Percentiles rank a stretch among this genome's conserved stretches.
Evolutionary conservation across 2,888 invertebrate genomes (phyloP).

Genomic region (Frankliniella fusca): DNA sequence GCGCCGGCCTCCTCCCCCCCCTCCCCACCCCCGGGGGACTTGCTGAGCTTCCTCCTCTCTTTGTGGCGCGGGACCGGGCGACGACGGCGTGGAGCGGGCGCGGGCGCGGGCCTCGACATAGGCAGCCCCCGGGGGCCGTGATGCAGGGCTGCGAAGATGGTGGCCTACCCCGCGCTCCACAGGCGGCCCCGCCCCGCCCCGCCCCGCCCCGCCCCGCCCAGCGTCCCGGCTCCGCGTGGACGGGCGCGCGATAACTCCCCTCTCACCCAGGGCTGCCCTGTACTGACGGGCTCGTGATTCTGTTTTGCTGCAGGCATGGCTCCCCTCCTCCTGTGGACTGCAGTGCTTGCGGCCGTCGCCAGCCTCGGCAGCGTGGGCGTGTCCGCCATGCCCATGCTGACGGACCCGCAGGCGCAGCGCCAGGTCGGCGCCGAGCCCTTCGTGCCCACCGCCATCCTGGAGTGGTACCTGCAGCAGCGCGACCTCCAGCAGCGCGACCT

Average conservation of each 20-base stretch:
- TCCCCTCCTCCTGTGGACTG: conserved; percentile 53
- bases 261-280: not conserved
- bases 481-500: conserved; percentile 31
- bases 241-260: no score
- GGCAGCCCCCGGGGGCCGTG: conserved; percentile 50
- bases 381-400: conserved; percentile 49
- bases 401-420: no score
- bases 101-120: conserved; percentile 45
- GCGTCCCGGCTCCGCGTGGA: no score
- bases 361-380: conserved; percentile 53
- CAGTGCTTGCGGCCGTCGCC: conserved; percentile 51
- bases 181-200: conserved; percentile 42
- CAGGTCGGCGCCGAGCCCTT: conserved; percentile 28
- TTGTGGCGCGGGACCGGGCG: not conserved
- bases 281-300: not conserved
- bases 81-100: not conserved
- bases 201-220: no score
- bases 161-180: not conserved
- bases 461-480: conserved; percentile 24
- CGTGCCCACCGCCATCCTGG: conserved; percentile 28
- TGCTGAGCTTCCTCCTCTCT: no score
- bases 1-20: no score
- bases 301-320: conserved; percentile 47
- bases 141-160: not conserved
- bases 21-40: not conserved